Percentiles rank a stretch among this genome's conserved stretches.
These are phyloP conservation scores for Anseranas semipalmata DNA, from an alignment of 2,113 vertebrate genomes.

Conservation along the genomic window DNA sequence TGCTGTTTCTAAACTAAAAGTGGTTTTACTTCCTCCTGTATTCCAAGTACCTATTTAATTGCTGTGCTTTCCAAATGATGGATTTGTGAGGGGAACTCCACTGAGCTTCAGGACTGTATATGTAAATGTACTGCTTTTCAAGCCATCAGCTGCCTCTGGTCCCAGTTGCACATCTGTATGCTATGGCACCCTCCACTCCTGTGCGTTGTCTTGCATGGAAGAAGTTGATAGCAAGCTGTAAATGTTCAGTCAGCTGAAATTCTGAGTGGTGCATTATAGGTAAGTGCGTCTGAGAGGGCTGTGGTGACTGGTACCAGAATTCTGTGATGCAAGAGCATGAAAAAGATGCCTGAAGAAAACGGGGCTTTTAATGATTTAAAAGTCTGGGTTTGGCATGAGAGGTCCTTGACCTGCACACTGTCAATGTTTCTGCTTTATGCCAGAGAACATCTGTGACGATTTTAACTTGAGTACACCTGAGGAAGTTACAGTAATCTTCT, in stretches of 20 bases:
- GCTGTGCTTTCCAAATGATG: neutral
- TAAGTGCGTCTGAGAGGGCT: conserved; percentile 29
- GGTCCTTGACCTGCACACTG: neutral
- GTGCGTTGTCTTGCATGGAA: neutral
- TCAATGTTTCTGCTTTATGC: neutral
- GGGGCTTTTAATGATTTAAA: conserved; percentile 32
- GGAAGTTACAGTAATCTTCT: neutral
- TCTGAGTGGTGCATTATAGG: conserved; percentile 37
- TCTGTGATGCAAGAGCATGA: neutral
- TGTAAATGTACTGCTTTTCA: neutral
- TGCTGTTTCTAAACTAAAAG: neutral
- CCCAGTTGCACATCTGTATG: neutral
- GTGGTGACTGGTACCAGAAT: conserved; percentile 37
- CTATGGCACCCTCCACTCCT: neutral
- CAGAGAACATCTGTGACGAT: neutral
- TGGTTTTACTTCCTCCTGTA: neutral
- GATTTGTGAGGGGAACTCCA: neutral
- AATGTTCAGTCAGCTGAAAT: neutral
- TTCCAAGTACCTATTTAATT: neutral
- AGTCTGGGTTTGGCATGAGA: neutral
- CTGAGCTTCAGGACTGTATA: neutral
- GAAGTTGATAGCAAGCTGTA: neutral
- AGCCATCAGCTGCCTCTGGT: neutral
- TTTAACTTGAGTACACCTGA: neutral
- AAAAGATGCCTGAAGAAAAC: conserved; percentile 41